Evolutionary conservation across 2,797 vertebrate genomes (phyloP).

Genomic region (Sebastes oblongus): DNA sequence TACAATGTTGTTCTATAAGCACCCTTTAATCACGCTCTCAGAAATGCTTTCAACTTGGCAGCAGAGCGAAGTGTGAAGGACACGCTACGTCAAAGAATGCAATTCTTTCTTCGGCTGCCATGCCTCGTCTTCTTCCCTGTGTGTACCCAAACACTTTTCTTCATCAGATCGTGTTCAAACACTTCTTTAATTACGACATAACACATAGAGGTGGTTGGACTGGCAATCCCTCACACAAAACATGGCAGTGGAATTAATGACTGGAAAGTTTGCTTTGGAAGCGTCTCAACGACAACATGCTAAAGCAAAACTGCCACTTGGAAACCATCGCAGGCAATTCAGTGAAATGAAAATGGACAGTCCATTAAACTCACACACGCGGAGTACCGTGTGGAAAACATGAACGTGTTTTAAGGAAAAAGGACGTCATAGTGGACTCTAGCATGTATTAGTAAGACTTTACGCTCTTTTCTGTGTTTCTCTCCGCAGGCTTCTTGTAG

Average conservation of each 20-base stretch:
- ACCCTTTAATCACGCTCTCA: slow-evolving; percentile 65
- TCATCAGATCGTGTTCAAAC: slow-evolving; percentile 65
- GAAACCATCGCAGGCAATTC: slow-evolving; percentile 61
- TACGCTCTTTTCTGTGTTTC: slow-evolving; percentile 12
- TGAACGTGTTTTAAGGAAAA: slow-evolving; percentile 53
- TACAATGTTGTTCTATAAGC: slow-evolving; percentile 35
- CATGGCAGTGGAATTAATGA: slow-evolving; percentile 60
- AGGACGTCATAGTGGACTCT: slow-evolving; percentile 46
- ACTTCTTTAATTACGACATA: slow-evolving; percentile 67
- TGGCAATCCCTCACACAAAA: slow-evolving; percentile 60
- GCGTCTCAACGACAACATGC: slow-evolving; percentile 66
- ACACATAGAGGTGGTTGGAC: slow-evolving; percentile 50
- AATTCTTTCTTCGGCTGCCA: slow-evolving; percentile 55
- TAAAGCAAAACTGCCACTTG: slow-evolving; percentile 65
- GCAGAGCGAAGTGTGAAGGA: slow-evolving; percentile 60
- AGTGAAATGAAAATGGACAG: slow-evolving; percentile 63
- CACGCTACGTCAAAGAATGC: slow-evolving; percentile 51
- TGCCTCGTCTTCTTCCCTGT: slow-evolving; percentile 60
- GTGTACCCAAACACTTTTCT: slow-evolving; percentile 57
- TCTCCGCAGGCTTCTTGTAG: slow-evolving; percentile 25
- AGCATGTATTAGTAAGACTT: slow-evolving; percentile 41
- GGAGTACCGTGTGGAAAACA: slow-evolving; percentile 60
- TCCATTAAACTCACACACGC: slow-evolving; percentile 57
- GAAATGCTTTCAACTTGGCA: slow-evolving; percentile 59
- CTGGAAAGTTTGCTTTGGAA: slow-evolving; percentile 80